A percentile compares a stretch with the other conserved stretches of the same genome.
Conservation (phyloP, 2,113 vertebrate species). For the Heterochromis multidens region DNA sequence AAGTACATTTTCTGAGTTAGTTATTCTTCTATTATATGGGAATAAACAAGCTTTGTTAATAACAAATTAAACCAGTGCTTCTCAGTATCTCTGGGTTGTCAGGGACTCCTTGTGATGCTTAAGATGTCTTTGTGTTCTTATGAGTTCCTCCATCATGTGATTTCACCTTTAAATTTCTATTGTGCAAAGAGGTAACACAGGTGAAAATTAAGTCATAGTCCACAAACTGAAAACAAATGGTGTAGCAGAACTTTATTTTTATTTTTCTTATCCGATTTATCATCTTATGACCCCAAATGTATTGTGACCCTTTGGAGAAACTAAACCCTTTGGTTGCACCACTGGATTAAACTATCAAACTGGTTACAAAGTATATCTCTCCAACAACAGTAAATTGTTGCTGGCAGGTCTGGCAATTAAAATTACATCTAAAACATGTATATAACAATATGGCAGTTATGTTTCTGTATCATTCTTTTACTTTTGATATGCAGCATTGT, state of each 20-base stretch:
- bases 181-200: neutral
- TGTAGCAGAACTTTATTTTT: neutral
- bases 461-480: neutral
- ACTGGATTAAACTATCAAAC: neutral
- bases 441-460: neutral
- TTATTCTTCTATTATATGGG: neutral
- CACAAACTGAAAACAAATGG: neutral
- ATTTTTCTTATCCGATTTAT: neutral
- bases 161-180: neutral
- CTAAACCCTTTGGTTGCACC: neutral
- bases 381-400: too few relatives aligned
- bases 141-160: neutral
- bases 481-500: too few relatives aligned
- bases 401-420: neutral
- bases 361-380: neutral
- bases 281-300: neutral
- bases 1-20: neutral
- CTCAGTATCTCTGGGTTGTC: neutral
- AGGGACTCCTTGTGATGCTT: neutral
- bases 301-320: neutral
- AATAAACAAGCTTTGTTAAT: neutral
- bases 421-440: neutral
- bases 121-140: neutral
- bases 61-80: neutral
- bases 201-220: neutral